Base-by-base conservation (phyloP, 1,140 invertebrate species). In the Lethocerus indicus region DNA sequence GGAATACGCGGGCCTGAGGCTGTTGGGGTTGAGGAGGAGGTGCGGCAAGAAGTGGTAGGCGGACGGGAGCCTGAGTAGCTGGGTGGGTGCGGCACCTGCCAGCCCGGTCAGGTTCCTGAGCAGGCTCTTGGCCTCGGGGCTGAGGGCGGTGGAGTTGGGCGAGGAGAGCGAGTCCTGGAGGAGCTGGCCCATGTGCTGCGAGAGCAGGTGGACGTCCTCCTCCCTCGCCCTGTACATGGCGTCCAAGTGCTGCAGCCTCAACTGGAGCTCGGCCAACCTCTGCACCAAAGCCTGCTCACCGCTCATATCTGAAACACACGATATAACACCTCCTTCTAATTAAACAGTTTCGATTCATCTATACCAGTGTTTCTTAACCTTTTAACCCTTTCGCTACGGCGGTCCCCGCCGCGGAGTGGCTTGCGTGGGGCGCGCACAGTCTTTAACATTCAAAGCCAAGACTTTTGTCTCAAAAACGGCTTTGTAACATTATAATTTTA, bases 21-120 rank as follows among this genome's bases (percentile, higher is more conserved):
- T 86, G 54, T 75, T 72, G 0, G 81, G 78, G 61, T 84, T 76
- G 39, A 83, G 79, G 37, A 88, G 70, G 20, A 94, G 70, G 67
- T 94, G 87, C 1, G 91, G 89, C 41, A 94, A 67, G 59, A 91
- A 88, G 58, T 85, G 80, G 64, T 83, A 90, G 44, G 87, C 77
- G 47, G 81, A 82, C 12, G 86, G 85, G 40, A 86, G 64, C 41
- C 74, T 70, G 9, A 83, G 63, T n/a, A n/a, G n/a, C n/a, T n/a
- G n/a, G n/a, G n/a, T n/a, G n/a, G n/a, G n/a, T n/a, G n/a, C n/a
- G 54, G 63, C 41, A 14, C 47, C 44, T 5, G 51, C 9, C 52
- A 68, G 60, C 24, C 67, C 67, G 21, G 66, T 63, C 55, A 67
- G 45, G 43, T 60, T 60, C 7, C 52, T 37, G 26, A 59, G 47